Evolutionary conservation across 1,140 invertebrate genomes (phyloP), one percentile per base, ranked within the genome.

Genomic region (Oryzaephilus surinamensis): DNA sequence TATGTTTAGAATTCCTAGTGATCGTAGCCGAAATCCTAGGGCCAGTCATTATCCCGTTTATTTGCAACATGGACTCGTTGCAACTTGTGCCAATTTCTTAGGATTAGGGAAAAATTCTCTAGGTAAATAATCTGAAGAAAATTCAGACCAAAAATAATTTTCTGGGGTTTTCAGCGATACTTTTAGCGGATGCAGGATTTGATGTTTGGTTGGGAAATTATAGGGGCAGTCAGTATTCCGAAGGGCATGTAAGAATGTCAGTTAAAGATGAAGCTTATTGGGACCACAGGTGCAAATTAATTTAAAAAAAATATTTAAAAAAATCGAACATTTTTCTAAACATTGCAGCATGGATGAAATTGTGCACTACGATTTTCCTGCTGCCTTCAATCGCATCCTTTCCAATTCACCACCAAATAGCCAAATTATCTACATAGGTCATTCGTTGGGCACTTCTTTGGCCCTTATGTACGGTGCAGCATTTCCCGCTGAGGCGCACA

Each of bases 131-230:
- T n/a, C n/a, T n/a, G n/a, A 4, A 12, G 21, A 21, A 12, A 10
- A 15, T 28, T 21, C 21, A 7, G 12, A 15, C 11, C 5, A 12
- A 6, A n/a, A 2, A 4, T 2, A 10, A 7, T 12, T 24, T 24
- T 1, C 8, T 17, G 24, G 27, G 29, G 35, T 39, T 56, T 53
- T 12, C 24, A 61, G 58, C 54, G 23, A 58, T 58, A 46, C 39
- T 52, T 13, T 33, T 61, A 16, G 64, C 69, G 15, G 68, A 77
- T 51, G 68, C 63, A n/a, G 71, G 73, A 0, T 79, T 72, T 44
- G 79, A 82, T 58, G 77, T 82, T 1, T 82, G 77, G 77, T 18
- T 81, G 11, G 73, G 73, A 6, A 85, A 85, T 63, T 71, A 66
- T 16, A 54, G 81, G 12, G 81, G 81, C 21, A 83, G 73, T 38